Evolutionary conservation across 2,797 vertebrate species (phyloP).

Genomic region (Sylvilagus floridanus): DNA sequence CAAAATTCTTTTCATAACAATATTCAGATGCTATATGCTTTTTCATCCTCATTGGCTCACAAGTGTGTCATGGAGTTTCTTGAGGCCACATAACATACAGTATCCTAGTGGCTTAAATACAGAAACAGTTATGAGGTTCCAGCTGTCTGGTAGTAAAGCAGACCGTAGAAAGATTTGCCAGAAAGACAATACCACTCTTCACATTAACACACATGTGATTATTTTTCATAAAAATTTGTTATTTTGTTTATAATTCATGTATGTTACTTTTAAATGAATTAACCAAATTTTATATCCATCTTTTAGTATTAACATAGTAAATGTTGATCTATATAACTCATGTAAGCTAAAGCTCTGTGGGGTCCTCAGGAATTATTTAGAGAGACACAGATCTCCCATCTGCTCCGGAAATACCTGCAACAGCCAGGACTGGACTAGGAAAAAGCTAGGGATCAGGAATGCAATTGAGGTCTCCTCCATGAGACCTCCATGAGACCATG

Average conservation of each 20-base stretch:
- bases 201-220: not conserved
- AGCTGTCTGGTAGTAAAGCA: not conserved
- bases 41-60: not conserved
- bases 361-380: not conserved
- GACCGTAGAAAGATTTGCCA: constrained; percentile 1
- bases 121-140: not conserved
- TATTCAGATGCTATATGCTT: not conserved
- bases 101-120: not conserved
- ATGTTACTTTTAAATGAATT: constrained; percentile 17
- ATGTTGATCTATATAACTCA: not conserved
- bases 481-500: too few relatives aligned
- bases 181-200: constrained; percentile 2
- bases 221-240: constrained; percentile 15
- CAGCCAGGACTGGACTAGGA: too few relatives aligned
- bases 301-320: constrained; percentile 33
- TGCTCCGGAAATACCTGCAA: too few relatives aligned
- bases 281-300: constrained; percentile 32
- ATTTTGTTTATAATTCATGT: constrained; percentile 6
- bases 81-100: not conserved
- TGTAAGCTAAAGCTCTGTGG: constrained; percentile 13
- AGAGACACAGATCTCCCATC: not conserved
- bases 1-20: not conserved
- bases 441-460: too few relatives aligned
- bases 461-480: too few relatives aligned
- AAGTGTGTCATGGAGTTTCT: not conserved